phyloP scores from a whole-genome alignment of 2,888 invertebrate species.

The Eupithecia insigniata region DNA sequence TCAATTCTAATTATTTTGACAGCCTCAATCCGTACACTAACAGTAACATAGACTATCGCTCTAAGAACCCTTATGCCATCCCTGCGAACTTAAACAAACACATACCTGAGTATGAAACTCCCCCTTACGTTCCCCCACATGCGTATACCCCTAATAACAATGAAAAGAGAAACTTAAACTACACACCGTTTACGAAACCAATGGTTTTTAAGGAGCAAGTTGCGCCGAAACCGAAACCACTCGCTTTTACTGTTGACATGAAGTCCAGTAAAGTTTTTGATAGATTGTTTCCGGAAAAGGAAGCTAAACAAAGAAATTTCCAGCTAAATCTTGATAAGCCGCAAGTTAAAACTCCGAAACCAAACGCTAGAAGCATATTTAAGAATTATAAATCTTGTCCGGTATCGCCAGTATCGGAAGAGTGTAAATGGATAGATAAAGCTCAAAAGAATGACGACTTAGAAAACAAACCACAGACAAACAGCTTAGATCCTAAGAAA shows the following conservation, averaged over 20 bases:
- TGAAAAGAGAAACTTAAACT: slow-evolving; percentile 60
- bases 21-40: slow-evolving; percentile 73
- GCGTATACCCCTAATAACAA: slow-evolving; percentile 59
- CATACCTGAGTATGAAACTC: slow-evolving; percentile 71
- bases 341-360: slow-evolving; percentile 64
- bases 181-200: slow-evolving; percentile 60
- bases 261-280: slow-evolving; percentile 78
- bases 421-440: slow-evolving; percentile 86
- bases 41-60: slow-evolving; percentile 66
- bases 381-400: slow-evolving; percentile 91
- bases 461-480: slow-evolving; percentile 54
- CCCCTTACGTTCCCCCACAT: slow-evolving; percentile 78
- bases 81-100: slow-evolving; percentile 79
- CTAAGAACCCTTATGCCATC: slow-evolving; percentile 81
- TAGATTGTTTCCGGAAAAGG: slow-evolving; percentile 72
- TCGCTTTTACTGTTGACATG: slow-evolving; percentile 72
- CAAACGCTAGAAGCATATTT: slow-evolving; percentile 81
- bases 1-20: slow-evolving; percentile 76
- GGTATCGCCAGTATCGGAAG: slow-evolving; percentile 92
- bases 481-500: slow-evolving; percentile 78
- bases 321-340: slow-evolving; percentile 74
- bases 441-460: slow-evolving; percentile 60
- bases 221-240: slow-evolving; percentile 55
- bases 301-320: slow-evolving; percentile 72
- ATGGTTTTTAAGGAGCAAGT: slow-evolving; percentile 68